A percentile compares a stretch with the other conserved stretches of the same genome.
Evolutionary conservation across 2,888 invertebrate genomes (phyloP).

Genomic region (Lacanobia oleracea): DNA sequence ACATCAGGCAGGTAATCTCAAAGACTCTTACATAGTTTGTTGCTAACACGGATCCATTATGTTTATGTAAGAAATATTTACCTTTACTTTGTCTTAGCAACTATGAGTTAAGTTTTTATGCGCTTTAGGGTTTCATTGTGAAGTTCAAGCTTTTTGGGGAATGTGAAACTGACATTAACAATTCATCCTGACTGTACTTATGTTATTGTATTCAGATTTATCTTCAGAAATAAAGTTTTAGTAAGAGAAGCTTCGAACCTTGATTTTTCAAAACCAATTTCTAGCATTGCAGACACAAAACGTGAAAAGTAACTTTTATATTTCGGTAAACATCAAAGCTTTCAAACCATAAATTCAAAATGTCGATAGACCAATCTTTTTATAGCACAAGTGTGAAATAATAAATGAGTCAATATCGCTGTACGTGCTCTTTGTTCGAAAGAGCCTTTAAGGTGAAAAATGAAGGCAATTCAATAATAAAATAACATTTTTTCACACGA

Average conservation of each 20-base stretch:
- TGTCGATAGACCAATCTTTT: slow-evolving; percentile 51
- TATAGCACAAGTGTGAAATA: slow-evolving; percentile 40
- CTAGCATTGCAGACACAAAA: no score
- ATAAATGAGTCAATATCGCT: slow-evolving; percentile 40
- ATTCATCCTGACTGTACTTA: no score
- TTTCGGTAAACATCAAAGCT: background rate
- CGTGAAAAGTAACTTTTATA: background rate
- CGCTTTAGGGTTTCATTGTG: no score
- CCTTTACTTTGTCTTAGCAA: no score
- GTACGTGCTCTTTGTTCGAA: slow-evolving; percentile 52
- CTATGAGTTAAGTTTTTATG: no score
- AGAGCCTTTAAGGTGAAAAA: slow-evolving; percentile 40
- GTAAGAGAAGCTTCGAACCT: background rate
- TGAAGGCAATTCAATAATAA: slow-evolving; percentile 51
- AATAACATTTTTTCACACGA: slow-evolving; percentile 30
- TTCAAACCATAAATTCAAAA: slow-evolving; percentile 42
- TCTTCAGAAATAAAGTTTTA: background rate
- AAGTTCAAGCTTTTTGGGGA: background rate
- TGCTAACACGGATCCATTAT: no score
- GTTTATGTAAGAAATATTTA: no score
- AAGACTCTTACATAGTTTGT: no score
- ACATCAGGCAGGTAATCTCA: no score
- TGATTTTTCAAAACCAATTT: background rate
- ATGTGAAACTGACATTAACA: background rate
- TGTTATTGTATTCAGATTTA: background rate